Conservation (phyloP, 2,113 vertebrate species). For the Coreoperca whiteheadi region DNA sequence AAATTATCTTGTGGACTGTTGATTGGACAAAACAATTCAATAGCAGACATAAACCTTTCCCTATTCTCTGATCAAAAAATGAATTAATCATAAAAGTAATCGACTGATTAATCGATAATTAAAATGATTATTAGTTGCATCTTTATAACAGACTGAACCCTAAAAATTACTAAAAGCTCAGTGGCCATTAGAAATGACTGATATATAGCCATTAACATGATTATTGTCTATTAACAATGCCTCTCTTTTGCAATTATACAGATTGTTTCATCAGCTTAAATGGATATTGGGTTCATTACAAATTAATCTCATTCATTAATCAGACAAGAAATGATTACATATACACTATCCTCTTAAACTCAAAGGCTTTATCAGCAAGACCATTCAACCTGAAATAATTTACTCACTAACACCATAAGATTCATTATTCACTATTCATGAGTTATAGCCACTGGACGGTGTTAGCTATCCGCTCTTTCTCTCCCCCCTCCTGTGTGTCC, state of each 20-base stretch:
- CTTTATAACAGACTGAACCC: not conserved
- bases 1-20: not conserved
- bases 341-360: slow-evolving; percentile 10
- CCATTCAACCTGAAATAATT: slow-evolving; percentile 63
- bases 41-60: no score
- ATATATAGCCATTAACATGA: not conserved
- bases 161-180: slow-evolving; percentile 7
- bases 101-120: not conserved
- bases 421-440: slow-evolving; percentile 68
- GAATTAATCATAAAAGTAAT: not conserved
- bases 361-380: slow-evolving; percentile 54
- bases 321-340: slow-evolving; percentile 25
- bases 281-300: slow-evolving; percentile 36
- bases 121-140: not conserved
- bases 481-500: slow-evolving; percentile 7
- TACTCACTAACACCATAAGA: slow-evolving; percentile 56
- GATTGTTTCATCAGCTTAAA: slow-evolving; percentile 51
- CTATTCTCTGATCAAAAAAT: not conserved
- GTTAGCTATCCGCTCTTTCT: slow-evolving; percentile 20
- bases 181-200: not conserved
- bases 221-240: slow-evolving; percentile 34
- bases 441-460: slow-evolving; percentile 36
- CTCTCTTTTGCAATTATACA: slow-evolving; percentile 16
- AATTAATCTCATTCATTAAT: slow-evolving; percentile 37
- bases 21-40: not conserved